Base-by-base conservation (phyloP, 2,113 vertebrate genomes). In the Phainopepla nitens region DNA sequence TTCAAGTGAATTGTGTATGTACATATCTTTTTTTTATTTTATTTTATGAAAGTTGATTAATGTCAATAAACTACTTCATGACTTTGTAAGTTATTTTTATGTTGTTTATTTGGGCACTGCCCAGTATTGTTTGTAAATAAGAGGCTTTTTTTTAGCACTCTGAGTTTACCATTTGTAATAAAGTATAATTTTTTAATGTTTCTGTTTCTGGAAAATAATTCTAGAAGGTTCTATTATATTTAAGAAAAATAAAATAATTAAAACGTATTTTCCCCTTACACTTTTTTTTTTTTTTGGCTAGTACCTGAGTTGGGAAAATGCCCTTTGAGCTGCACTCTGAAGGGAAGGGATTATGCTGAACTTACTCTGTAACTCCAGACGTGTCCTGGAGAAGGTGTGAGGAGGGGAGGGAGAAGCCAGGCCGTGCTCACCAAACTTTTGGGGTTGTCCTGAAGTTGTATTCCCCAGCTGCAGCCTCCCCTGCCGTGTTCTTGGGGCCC, bases 91-190 rank as follows among this genome's bases (percentile, higher is more conserved):
- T 99, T 98, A 99, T 99, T 99, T 98, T 98, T 98, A 98, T 98
- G 98, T 98, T 98, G 97, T 98, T 99, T 98, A 98, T 99, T 99
- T 99, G 98, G 99, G 99, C 98, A 98, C 98, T 98, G 98, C 99
- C 99, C 98, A 99, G 98, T 98, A 98, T 98, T 99, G 98, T 99
- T 98, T 99, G 99, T 99, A 99, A 98, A 99, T 99, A 99, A 98
- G 99, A 99, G 98, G 98, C 85, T 96, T 96, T 96, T 94, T 98
- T 98, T 98, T 98, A 99, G 98, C 98, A 99, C 98, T 99, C 97
- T 99, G 98, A 98, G 98, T 99, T 99, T 99, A 99, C 99, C 98
- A 98, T 99, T 99, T 99, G 99, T 99, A 99, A 99, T 98, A 99
- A 99, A 99, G 97, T 99, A 98, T 99, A 98, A 99, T 97, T 98